These are phyloP conservation scores for Diploscapter pachys DNA, from an alignment of 1,140 invertebrate species.

Conservation along the genomic window DNA sequence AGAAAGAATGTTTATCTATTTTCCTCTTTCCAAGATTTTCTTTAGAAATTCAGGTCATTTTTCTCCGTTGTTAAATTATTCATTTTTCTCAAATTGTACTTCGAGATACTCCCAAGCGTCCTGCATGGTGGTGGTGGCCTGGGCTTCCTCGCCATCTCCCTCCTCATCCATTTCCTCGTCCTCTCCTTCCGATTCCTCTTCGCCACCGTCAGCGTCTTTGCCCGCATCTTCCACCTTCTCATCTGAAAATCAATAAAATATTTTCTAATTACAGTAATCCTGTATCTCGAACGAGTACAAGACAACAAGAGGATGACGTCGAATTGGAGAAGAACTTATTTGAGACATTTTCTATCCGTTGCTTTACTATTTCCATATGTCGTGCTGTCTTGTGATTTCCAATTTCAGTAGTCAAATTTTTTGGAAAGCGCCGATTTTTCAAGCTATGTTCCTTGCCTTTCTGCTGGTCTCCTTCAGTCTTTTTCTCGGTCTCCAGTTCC, in stretches of 20 bases:
- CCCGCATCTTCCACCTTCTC: background rate
- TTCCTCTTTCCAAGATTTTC: too few species aligned
- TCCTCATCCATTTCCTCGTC: background rate
- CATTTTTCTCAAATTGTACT: too few species aligned
- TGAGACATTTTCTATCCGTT: background rate
- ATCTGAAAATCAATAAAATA: background rate
- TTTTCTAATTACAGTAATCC: background rate
- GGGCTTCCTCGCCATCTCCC: background rate
- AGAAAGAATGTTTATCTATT: too few species aligned
- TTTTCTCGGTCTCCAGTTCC: background rate
- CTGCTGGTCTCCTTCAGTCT: background rate
- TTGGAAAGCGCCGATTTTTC: background rate
- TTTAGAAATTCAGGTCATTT: too few species aligned
- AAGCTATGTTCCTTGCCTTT: background rate
- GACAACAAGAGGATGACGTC: too few species aligned
- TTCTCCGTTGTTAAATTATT: too few species aligned
- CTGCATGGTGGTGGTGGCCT: constrained; percentile 5
- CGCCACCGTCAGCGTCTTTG: background rate
- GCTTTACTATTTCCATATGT: background rate
- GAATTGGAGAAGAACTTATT: too few species aligned
- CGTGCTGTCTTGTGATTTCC: background rate
- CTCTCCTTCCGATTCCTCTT: background rate
- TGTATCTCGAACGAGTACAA: too few species aligned
- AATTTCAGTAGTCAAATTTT: background rate
- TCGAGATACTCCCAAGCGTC: constrained; percentile 10